Conservation (phyloP, 2,888 invertebrate species). For the Agrotis ipsilon region DNA sequence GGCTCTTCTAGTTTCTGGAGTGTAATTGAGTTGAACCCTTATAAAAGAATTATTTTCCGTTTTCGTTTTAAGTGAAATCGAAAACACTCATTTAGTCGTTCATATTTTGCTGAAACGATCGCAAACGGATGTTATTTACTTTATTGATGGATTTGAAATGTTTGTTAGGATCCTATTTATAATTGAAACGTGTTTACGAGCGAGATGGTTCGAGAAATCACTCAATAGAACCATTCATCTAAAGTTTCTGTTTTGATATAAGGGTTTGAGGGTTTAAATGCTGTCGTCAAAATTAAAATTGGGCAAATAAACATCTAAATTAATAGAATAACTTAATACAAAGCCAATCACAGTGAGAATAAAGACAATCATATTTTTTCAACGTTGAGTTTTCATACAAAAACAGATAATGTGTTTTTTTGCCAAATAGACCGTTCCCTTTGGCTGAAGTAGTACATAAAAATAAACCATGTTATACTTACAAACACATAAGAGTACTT, state of each 20-base stretch:
- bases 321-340: slow-evolving; percentile 2
- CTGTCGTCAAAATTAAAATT: slow-evolving; percentile 18
- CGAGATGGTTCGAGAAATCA: slow-evolving; percentile 25
- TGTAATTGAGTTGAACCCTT: slow-evolving; percentile 70
- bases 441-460: slow-evolving; percentile 33
- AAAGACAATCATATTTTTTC: slow-evolving; percentile 14
- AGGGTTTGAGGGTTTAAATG: slow-evolving; percentile 4
- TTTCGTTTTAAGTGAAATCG: slow-evolving; percentile 65
- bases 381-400: slow-evolving; percentile 2
- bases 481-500: slow-evolving; percentile 30
- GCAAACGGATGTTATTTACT: slow-evolving; percentile 62
- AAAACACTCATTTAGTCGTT: slow-evolving; percentile 61
- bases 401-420: slow-evolving; percentile 17
- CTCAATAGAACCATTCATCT: slow-evolving; percentile 36
- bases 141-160: slow-evolving; percentile 60
- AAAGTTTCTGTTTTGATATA: slow-evolving; percentile 15
- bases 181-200: slow-evolving; percentile 48
- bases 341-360: slow-evolving; percentile 1
- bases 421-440: slow-evolving; percentile 11
- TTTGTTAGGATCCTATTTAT: slow-evolving; percentile 47
- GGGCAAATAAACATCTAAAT: background rate
- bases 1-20: slow-evolving; percentile 55
- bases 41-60: slow-evolving; percentile 68
- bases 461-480: slow-evolving; percentile 44
- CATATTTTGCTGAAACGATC: slow-evolving; percentile 56